Conservation (phyloP, 2,797 vertebrate species). For the Acomys russatus region DNA sequence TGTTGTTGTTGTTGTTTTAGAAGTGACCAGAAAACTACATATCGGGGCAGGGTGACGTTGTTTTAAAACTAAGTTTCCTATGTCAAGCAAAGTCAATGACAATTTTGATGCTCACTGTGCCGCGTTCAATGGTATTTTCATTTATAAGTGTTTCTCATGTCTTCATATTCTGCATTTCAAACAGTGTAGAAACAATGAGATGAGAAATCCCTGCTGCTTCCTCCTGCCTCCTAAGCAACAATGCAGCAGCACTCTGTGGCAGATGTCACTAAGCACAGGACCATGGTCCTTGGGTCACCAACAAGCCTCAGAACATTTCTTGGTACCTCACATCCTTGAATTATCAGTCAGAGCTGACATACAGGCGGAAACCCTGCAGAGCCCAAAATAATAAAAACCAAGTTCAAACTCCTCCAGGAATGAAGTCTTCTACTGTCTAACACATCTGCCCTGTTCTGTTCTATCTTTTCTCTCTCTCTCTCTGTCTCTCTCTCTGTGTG, state of each 20-base stretch:
- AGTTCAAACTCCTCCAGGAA: constrained; percentile 30
- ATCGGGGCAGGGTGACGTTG: not conserved
- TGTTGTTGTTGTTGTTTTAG: not conserved
- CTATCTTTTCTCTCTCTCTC: not conserved
- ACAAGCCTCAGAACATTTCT: not conserved
- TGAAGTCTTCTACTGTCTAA: not conserved
- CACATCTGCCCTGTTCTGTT: not conserved
- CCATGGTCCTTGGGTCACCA: not conserved
- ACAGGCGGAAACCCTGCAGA: not conserved
- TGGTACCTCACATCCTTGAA: not conserved
- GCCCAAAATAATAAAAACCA: not conserved
- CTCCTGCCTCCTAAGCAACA: not conserved
- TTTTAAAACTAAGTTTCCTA: not conserved
- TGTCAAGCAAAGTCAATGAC: not conserved
- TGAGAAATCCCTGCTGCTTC: not conserved
- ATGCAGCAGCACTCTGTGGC: not conserved
- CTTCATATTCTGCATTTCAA: constrained; percentile 55
- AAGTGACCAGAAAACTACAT: not conserved
- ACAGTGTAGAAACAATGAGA: constrained; percentile 36
- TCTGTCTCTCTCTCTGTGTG: too few species aligned
- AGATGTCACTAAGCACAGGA: not conserved
- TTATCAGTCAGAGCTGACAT: not conserved
- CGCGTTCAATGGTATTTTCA: not conserved
- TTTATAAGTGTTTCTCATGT: not conserved
- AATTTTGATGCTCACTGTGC: not conserved